Conservation (phyloP, 2,113 vertebrate genomes). For the Poeciliopsis retropinna region DNA sequence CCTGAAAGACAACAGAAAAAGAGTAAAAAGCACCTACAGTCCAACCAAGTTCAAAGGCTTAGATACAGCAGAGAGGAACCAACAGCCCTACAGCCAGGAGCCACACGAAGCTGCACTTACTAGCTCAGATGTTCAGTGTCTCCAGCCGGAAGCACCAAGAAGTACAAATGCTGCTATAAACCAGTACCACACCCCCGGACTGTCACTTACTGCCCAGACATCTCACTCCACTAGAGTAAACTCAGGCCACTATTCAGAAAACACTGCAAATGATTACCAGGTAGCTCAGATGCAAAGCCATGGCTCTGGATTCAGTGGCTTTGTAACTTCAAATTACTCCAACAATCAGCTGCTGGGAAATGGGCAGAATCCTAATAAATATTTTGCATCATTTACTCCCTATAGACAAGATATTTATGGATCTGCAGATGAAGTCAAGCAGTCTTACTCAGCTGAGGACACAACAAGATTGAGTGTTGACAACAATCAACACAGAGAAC, state of each 20-base stretch:
- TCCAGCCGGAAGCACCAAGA: conserved; percentile 34
- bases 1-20: conserved; percentile 92
- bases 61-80: conserved; percentile 76
- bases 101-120: conserved; percentile 61
- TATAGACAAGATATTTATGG: conserved; percentile 40
- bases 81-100: conserved; percentile 70
- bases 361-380: conserved; percentile 58
- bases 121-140: conserved; percentile 38
- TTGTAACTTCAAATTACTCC: conserved; percentile 45
- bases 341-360: conserved; percentile 57
- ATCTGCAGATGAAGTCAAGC: conserved; percentile 22
- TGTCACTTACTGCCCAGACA: conserved; percentile 24
- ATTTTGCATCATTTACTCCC: conserved; percentile 51
- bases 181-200: conserved; percentile 40
- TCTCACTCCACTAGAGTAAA: conserved; percentile 35
- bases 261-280: conserved; percentile 59
- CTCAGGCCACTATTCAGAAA: conserved; percentile 37
- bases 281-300: conserved; percentile 57
- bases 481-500: conserved; percentile 52
- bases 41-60: conserved; percentile 79
- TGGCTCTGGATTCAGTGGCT: conserved; percentile 53
- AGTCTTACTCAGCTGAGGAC: conserved; percentile 40
- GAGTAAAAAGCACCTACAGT: conserved; percentile 91
- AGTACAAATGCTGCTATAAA: conserved; percentile 25
- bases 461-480: conserved; percentile 33